Percentiles rank a stretch among this genome's conserved stretches.
phyloP scores from a whole-genome alignment of 2,113 vertebrate genomes.

The Glaucidium brasilianum region DNA sequence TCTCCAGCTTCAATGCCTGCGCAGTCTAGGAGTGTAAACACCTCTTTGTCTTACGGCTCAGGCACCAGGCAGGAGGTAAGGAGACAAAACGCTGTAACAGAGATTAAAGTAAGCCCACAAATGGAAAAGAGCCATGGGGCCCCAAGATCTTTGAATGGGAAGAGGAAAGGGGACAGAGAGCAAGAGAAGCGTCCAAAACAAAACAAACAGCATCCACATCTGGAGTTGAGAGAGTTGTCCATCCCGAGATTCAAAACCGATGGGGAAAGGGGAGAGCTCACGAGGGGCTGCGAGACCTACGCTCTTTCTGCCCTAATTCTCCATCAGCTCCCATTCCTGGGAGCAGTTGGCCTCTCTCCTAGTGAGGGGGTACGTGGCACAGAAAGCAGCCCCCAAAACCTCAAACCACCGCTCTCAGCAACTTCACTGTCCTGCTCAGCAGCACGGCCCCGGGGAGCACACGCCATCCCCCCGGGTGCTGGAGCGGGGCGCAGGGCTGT shows the following conservation, averaged over 20 bases:
- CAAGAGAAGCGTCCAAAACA: background rate
- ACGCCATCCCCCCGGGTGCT: background rate
- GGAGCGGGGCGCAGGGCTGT: background rate
- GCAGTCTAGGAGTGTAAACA: constrained; percentile 84
- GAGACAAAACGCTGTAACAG: constrained; percentile 69
- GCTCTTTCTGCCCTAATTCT: background rate
- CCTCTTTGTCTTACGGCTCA: constrained; percentile 81
- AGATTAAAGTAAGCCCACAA: constrained; percentile 66
- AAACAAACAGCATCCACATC: background rate
- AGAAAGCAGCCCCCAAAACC: background rate
- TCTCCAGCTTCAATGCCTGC: constrained; percentile 75
- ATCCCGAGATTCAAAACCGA: background rate
- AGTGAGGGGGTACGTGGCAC: rapidly evolving
- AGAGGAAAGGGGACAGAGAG: background rate
- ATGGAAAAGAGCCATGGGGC: background rate
- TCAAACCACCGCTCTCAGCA: background rate
- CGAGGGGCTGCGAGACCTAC: background rate
- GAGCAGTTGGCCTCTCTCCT: background rate
- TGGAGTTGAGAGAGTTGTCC: background rate
- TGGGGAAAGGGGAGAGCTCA: background rate
- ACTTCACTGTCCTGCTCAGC: background rate
- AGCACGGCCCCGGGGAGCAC: background rate
- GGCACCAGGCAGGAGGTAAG: constrained; percentile 72
- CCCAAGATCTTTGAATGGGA: background rate
- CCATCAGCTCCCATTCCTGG: background rate